Evolutionary conservation across 1,140 invertebrate species (phyloP).

Genomic region (Pissodes strobi): DNA sequence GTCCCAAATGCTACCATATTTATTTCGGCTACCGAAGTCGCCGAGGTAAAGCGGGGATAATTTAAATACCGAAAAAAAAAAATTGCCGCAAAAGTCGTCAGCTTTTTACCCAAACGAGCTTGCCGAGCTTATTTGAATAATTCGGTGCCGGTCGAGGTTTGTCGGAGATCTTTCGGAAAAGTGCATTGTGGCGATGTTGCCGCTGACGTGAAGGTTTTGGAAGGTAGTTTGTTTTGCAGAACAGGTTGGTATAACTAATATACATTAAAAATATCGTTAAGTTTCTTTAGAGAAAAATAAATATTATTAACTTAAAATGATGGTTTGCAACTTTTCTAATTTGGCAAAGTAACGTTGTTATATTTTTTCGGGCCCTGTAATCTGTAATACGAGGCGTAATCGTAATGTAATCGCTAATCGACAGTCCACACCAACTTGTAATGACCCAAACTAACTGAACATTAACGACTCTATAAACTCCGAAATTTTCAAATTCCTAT

Average conservation of each 20-base stretch:
- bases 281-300: too few species aligned
- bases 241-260: neutral
- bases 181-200: slow-evolving; percentile 5
- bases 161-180: slow-evolving; percentile 14
- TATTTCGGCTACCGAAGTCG: slow-evolving; percentile 7
- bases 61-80: slow-evolving; percentile 5
- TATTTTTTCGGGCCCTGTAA: too few species aligned
- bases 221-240: neutral
- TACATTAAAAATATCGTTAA: neutral
- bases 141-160: slow-evolving; percentile 11
- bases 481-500: too few species aligned
- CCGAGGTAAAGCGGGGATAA: slow-evolving; percentile 1
- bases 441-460: too few species aligned
- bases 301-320: too few species aligned
- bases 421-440: too few species aligned
- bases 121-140: slow-evolving; percentile 27
- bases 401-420: too few species aligned
- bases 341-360: too few species aligned
- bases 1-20: neutral
- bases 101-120: slow-evolving; percentile 34
- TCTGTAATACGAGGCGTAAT: too few species aligned
- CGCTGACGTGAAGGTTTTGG: too few species aligned
- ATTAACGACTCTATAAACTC: too few species aligned
- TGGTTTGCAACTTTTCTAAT: too few species aligned
- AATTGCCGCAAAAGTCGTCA: slow-evolving; percentile 28